Evolutionary conservation across 2,113 vertebrate genomes (phyloP).

Genomic region (Odontesthes bonariensis): DNA sequence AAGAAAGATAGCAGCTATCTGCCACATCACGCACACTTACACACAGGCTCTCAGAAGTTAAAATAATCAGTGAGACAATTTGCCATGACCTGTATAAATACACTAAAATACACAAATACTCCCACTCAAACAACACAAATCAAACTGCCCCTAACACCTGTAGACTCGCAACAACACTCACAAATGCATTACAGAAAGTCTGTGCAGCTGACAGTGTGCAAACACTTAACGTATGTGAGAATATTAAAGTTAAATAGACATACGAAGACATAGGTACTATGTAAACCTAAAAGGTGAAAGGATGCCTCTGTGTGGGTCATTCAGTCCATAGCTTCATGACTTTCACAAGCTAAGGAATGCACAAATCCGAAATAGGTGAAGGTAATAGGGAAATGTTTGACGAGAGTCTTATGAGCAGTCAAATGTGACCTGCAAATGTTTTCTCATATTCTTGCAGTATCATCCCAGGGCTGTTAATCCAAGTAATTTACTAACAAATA

Average conservation of each 20-base stretch:
- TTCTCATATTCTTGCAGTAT: conserved; percentile 18
- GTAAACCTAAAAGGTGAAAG: conserved; percentile 16
- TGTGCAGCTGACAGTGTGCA: conserved; percentile 9
- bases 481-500: background rate
- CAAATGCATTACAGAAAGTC: background rate
- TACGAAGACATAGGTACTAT: background rate
- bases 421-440: conserved; percentile 27
- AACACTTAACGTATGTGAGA: background rate
- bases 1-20: conserved; percentile 84
- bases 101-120: conserved; percentile 42
- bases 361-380: conserved; percentile 32
- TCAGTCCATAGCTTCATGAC: conserved; percentile 50
- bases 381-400: conserved; percentile 15
- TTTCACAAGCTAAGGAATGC: conserved; percentile 59
- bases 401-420: conserved; percentile 6
- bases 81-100: conserved; percentile 47
- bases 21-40: conserved; percentile 63
- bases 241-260: background rate
- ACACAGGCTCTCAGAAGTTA: conserved; percentile 52
- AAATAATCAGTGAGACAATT: conserved; percentile 65
- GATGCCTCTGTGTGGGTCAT: conserved; percentile 16
- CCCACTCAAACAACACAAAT: conserved; percentile 17
- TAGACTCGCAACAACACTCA: background rate
- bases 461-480: conserved; percentile 13
- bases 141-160: conserved; percentile 38